Evolutionary conservation across 1,140 invertebrate genomes (phyloP).

Genomic region (Penaeus chinensis): DNA sequence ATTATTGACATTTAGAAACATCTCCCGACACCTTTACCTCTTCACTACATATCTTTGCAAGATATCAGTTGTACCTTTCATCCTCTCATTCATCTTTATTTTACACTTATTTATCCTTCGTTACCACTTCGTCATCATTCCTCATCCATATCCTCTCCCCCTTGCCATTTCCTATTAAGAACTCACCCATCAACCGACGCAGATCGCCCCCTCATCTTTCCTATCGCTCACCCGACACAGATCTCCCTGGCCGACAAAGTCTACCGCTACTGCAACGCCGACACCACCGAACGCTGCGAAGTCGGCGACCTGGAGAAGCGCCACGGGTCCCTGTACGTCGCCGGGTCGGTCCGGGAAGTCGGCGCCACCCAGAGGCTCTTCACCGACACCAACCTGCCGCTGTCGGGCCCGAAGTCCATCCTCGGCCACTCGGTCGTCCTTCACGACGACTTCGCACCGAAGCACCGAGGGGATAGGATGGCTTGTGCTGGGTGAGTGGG

Average conservation of each 20-base stretch:
- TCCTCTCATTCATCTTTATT: too few relatives aligned
- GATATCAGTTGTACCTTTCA: too few relatives aligned
- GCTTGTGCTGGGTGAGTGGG: conserved; percentile 84
- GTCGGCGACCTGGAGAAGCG: conserved; percentile 74
- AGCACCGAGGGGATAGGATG: conserved; percentile 85
- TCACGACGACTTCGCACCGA: conserved; percentile 87
- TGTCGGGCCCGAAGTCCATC: conserved; percentile 81
- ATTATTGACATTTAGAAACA: too few relatives aligned
- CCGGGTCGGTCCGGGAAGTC: conserved; percentile 77
- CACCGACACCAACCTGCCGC: conserved; percentile 80
- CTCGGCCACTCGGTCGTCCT: conserved; percentile 88
- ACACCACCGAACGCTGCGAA: conserved; percentile 69
- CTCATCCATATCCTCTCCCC: not conserved
- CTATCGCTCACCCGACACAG: conserved; percentile 6
- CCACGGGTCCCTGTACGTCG: conserved; percentile 79
- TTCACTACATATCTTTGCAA: too few relatives aligned
- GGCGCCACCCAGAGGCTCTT: conserved; percentile 79
- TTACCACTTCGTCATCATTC: not conserved
- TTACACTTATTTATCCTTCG: too few relatives aligned
- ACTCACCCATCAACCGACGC: not conserved
- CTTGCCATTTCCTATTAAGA: not conserved
- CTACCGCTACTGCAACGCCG: conserved; percentile 67
- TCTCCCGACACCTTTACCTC: too few relatives aligned
- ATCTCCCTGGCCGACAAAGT: conserved; percentile 53
- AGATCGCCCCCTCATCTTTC: too few relatives aligned